These are phyloP conservation scores for Daphoenositta chrysoptera DNA, from an alignment of 2,113 vertebrate species.

Conservation along the genomic window DNA sequence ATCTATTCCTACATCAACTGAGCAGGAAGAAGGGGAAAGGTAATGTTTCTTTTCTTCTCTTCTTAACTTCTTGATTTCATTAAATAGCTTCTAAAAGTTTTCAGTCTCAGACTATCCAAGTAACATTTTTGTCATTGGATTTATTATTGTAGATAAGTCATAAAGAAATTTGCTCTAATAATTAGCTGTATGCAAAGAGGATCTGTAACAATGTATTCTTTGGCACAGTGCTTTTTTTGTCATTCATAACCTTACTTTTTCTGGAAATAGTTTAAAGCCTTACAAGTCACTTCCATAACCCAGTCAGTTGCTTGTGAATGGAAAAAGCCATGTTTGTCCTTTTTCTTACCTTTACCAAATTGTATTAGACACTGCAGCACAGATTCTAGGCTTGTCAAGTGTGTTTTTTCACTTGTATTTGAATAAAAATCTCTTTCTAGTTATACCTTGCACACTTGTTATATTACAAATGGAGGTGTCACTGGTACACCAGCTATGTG, in stretches of 20 bases:
- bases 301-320: background rate
- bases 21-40: background rate
- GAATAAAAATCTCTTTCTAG: background rate
- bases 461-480: background rate
- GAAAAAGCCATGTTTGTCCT: background rate
- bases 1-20: background rate
- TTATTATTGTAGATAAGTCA: background rate
- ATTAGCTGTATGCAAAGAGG: background rate
- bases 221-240: background rate
- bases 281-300: background rate
- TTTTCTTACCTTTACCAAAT: background rate
- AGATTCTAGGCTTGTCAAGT: background rate
- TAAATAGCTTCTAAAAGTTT: background rate
- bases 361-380: background rate
- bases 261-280: slow-evolving; percentile 29
- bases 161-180: background rate
- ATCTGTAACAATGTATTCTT: slow-evolving; percentile 7
- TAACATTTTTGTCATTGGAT: background rate
- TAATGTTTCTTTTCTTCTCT: background rate
- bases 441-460: background rate
- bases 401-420: background rate
- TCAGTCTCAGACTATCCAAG: background rate
- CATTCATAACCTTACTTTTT: background rate
- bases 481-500: background rate
- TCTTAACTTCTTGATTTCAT: background rate